Evolutionary conservation across 2,113 vertebrate species (phyloP), one percentile per base, ranked within the genome.

Genomic region (Smithornis capensis): DNA sequence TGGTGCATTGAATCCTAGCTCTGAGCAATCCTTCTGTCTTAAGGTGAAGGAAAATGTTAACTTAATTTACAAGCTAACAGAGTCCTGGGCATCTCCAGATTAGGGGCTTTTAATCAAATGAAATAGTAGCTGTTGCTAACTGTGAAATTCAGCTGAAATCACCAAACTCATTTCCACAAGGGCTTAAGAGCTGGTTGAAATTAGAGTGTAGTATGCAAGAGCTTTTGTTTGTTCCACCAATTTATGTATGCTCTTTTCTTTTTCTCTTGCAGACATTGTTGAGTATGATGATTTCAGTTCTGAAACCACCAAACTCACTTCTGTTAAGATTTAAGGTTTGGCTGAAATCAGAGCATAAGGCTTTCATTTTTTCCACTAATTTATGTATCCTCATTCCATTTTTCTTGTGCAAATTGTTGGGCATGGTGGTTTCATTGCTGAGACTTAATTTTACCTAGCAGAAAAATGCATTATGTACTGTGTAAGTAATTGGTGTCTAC

Each of bases 391-490:
- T 90, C 62, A 90, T 55, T 53, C 49, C n/a, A n/a, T 89, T 94
- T 94, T 92, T 87, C 75, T 95, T 90, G 74, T 87, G 53, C 78
- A 89, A 92, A 93, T 92, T 92, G 92, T 93, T 96, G 67, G 42
- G 71, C 80, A 87, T 93, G 62, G 90, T 95, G 69, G 64, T 97
- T 97, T 97, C 59, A 67, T 94, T 96, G 71, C 91, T 92, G 76
- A 96, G 91, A 90, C 70, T 96, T 97, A 97, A 93, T 96, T 97
- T 97, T 95, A 93, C 53, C 80, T 96, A 84, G 82, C 35, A 97
- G 82, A 94, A 96, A 95, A 97, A 96, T 91, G n/a, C 68, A 87
- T 97, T 97, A 93, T 94, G 68, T 92, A 65, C 73, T 89, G 56
- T 85, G 90, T 65, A 90, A 95, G 83, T 97, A 97, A 96, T 94